Base-by-base conservation (phyloP, 2,113 vertebrate species). In the Scortum barcoo region DNA sequence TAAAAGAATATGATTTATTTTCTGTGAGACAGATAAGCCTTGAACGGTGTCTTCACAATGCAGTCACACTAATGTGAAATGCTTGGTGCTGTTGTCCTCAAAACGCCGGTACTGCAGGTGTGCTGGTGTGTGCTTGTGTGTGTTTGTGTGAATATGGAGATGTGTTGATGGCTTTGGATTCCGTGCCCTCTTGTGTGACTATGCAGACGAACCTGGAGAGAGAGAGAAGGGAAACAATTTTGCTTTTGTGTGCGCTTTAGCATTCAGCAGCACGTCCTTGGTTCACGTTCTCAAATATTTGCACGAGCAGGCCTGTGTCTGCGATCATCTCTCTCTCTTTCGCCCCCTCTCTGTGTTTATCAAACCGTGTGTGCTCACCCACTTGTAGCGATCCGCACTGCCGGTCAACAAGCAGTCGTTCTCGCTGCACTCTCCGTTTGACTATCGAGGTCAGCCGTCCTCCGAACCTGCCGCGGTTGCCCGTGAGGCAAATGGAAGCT, bases 241-340 rank as follows among this genome's bases (percentile, higher is more conserved):
- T 1, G 7, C 24, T 51, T 70, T 53, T 66, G 73, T 66, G 73
- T 58, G 70, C 14, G 38, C 73, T 76, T 84, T 62, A 73, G 63
- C 70, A 85, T 80, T 86, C 74, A 44, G 69, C 54, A 30, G 62
- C 36, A 28, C 61, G 86, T 66, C 76, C 81, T 84, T 30, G 38
- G 12, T 85, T 83, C 62, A 51, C 48, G 22, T 57, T 72, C 73
- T 78, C 87, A 87, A 91, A 91, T 90, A 92, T 92, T 92, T 92
- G 89, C 81, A 50, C 7, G 4, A 65, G 51, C 66, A 36, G 53
- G 81, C 77, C 73, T 68, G 77, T 80, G 74, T 81, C 68, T 68
- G 76, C 40, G 26, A 22, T 78, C 2, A 5, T 56, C 60, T 74
- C 48, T 48, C n/a, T n/a, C n/a, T n/a, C n/a, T n/a, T n/a, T n/a